These are phyloP conservation scores for Engraulis encrasicolus DNA, from an alignment of 2,113 vertebrate species.

Conservation along the genomic window DNA sequence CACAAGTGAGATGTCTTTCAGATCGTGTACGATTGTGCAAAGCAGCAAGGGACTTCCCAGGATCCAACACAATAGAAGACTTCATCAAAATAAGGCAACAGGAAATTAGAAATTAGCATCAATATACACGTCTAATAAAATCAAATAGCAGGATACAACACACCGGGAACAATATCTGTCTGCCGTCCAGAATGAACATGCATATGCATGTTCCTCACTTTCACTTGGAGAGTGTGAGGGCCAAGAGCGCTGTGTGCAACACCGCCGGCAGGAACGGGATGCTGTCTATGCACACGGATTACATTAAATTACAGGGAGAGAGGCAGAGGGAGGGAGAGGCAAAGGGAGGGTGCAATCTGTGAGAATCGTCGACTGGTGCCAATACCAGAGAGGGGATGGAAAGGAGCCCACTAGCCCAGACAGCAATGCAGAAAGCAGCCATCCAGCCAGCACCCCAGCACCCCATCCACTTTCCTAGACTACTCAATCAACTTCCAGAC, in stretches of 20 bases:
- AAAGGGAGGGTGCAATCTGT: constrained; percentile 62
- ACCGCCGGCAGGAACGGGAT: constrained; percentile 62
- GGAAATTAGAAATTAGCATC: background rate
- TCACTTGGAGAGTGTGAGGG: background rate
- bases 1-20: too few species aligned
- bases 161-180: background rate
- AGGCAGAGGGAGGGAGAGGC: constrained; percentile 2
- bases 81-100: too few species aligned
- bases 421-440: too few species aligned
- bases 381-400: constrained; percentile 51
- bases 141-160: background rate
- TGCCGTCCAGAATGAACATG: background rate
- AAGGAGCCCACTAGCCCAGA: constrained; percentile 49
- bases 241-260: background rate
- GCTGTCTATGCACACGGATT: constrained; percentile 69
- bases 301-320: constrained; percentile 68
- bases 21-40: background rate
- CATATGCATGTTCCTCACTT: background rate
- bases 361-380: constrained; percentile 60
- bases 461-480: background rate
- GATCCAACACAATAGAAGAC: too few species aligned
- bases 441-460: too few species aligned
- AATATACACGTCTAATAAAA: background rate
- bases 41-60: too few species aligned
- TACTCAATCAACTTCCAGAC: constrained; percentile 29